phyloP scores from a whole-genome alignment of 2,888 invertebrate genomes.

The Cheilosia vulpina region DNA sequence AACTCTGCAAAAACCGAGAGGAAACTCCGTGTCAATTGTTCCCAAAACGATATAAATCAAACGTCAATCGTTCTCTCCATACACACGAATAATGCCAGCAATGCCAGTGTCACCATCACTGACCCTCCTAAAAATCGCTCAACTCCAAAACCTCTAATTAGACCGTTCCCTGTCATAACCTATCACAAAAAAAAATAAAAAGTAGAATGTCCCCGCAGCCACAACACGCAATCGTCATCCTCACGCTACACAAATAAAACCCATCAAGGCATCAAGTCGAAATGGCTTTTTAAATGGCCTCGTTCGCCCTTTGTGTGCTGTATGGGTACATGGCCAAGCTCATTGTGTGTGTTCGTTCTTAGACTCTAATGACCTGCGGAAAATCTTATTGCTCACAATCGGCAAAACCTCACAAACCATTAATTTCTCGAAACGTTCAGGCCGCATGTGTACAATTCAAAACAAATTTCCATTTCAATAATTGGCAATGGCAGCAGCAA shows the following conservation, averaged over 20 bases:
- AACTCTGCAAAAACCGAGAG: too few species aligned
- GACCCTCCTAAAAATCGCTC: neutral
- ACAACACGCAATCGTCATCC: conserved; percentile 42
- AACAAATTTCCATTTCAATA: conserved; percentile 70
- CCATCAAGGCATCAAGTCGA: conserved; percentile 28
- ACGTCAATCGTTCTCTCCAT: too few species aligned
- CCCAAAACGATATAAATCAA: too few species aligned
- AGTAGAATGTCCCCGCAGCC: conserved; percentile 38
- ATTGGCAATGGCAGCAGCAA: conserved; percentile 57
- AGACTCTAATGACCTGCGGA: conserved; percentile 69
- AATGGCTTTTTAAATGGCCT: conserved; percentile 68
- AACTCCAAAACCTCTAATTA: conserved; percentile 13
- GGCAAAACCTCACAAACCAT: conserved; percentile 43
- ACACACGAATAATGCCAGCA: too few species aligned
- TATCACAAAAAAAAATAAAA: conserved; percentile 42
- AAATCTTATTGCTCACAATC: conserved; percentile 53
- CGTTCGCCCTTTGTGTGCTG: conserved; percentile 39
- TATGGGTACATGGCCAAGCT: conserved; percentile 4
- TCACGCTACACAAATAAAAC: conserved; percentile 25
- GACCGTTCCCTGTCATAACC: conserved; percentile 19
- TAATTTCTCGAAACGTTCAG: conserved; percentile 58
- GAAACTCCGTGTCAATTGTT: too few species aligned
- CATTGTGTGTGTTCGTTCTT: conserved; percentile 38
- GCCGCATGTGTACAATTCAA: conserved; percentile 58
- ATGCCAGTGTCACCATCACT: too few species aligned